Conservation (phyloP, 2,888 invertebrate species). For the Liopterus haemorrhoidalis region DNA sequence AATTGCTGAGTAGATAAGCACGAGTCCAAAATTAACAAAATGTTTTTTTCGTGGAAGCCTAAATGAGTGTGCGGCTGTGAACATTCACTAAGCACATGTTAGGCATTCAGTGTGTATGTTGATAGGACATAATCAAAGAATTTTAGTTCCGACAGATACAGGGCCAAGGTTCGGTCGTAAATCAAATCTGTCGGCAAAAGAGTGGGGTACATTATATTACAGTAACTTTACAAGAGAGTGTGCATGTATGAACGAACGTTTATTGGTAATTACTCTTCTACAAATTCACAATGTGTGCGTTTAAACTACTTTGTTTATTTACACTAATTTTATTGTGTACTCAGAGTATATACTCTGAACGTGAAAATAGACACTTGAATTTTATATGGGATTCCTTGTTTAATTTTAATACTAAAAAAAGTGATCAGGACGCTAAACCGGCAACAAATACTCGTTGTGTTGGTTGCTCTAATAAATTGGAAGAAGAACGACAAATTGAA, state of each 20-base stretch:
- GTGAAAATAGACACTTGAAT: constrained; percentile 15
- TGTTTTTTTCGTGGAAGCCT: no score
- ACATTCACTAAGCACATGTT: no score
- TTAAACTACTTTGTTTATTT: not conserved
- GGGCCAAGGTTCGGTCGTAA: constrained; percentile 46
- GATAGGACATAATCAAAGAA: constrained; percentile 15
- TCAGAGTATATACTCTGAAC: not conserved
- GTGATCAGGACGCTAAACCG: not conserved
- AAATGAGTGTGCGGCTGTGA: no score
- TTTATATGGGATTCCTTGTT: constrained; percentile 19
- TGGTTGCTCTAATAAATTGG: constrained; percentile 17
- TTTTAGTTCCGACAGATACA: constrained; percentile 43
- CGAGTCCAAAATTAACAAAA: no score
- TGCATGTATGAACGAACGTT: constrained; percentile 3
- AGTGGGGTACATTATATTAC: constrained; percentile 47
- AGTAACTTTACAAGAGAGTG: no score
- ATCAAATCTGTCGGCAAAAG: constrained; percentile 44
- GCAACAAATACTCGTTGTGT: constrained; percentile 10
- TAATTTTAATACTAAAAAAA: constrained; percentile 17
- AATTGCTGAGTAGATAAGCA: no score
- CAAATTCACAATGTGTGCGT: not conserved
- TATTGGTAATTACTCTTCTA: not conserved
- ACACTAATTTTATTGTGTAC: not conserved
- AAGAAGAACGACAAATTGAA: constrained; percentile 26
- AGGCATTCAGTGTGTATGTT: no score